phyloP scores from a whole-genome alignment of 2,888 invertebrate species.

The Caenorhabditis becei region DNA sequence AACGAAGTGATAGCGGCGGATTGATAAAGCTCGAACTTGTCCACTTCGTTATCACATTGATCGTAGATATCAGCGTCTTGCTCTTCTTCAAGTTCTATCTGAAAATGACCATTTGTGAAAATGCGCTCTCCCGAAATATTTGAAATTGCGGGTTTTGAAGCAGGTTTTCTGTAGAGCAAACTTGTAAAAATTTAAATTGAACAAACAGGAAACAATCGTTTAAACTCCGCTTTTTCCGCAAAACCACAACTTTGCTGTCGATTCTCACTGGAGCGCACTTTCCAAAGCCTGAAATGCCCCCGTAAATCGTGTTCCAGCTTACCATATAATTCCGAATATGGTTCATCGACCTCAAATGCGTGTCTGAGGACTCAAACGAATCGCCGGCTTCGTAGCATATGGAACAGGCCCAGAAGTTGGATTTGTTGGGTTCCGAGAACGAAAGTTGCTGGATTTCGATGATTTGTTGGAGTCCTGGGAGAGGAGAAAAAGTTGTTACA shows the following conservation, averaged over 20 bases:
- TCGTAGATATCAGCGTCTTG: conserved; percentile 29
- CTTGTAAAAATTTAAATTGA: too few species aligned
- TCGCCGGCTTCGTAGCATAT: conserved; percentile 66
- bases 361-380: conserved; percentile 62
- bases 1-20: not conserved
- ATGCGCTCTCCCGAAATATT: not conserved
- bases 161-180: too few species aligned
- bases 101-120: conserved; percentile 14
- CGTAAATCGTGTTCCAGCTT: too few species aligned
- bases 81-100: conserved; percentile 49
- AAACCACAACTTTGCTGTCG: too few species aligned
- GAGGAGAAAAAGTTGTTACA: too few species aligned
- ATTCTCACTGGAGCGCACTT: too few species aligned
- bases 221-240: too few species aligned
- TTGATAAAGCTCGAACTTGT: conserved; percentile 29
- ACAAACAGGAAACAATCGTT: too few species aligned
- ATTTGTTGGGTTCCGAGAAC: conserved; percentile 6
- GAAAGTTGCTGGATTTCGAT: conserved; percentile 32
- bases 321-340: conserved; percentile 66
- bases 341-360: conserved; percentile 58
- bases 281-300: too few species aligned
- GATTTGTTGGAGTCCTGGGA: not conserved
- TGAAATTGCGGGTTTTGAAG: too few species aligned
- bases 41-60: conserved; percentile 33
- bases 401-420: conserved; percentile 66